Conservation (phyloP, 2,113 vertebrate species). For the Aix galericulata region DNA sequence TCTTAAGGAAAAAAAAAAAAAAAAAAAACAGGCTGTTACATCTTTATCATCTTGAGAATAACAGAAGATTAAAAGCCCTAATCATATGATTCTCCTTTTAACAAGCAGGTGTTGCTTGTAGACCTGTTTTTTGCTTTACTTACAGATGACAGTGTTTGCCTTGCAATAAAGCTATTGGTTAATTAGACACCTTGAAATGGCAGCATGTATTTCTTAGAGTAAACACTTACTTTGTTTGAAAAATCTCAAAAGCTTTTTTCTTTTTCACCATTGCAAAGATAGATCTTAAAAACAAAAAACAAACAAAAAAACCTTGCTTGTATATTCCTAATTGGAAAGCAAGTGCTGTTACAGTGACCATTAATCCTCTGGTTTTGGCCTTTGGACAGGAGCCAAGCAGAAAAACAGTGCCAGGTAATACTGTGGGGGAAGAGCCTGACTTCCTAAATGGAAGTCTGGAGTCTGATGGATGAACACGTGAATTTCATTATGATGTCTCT, state of each 20-base stretch:
- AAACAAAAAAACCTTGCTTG: not conserved
- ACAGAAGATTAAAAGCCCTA: too few species aligned
- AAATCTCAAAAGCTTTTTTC: not conserved
- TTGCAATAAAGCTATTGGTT: not conserved
- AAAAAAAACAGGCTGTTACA: not conserved
- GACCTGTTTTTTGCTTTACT: not conserved
- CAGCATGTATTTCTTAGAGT: not conserved
- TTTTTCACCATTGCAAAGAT: not conserved
- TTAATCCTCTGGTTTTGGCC: constrained; percentile 4
- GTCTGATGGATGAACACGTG: not conserved
- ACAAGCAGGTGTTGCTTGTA: not conserved
- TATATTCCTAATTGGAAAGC: not conserved
- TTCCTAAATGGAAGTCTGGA: not conserved
- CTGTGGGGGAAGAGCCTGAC: not conserved
- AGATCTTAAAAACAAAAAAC: not conserved
- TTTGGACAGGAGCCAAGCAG: not conserved
- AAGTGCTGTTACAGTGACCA: not conserved
- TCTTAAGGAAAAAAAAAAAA: not conserved
- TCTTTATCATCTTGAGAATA: too few species aligned
- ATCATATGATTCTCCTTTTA: not conserved
- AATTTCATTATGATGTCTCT: not conserved
- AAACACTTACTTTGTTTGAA: not conserved
- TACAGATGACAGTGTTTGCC: not conserved
- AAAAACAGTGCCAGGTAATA: not conserved
- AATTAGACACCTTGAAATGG: not conserved